A percentile compares a stretch with the other conserved stretches of the same genome.
Evolutionary conservation across 2,888 invertebrate species (phyloP).

Genomic region (Heliconius erato): DNA sequence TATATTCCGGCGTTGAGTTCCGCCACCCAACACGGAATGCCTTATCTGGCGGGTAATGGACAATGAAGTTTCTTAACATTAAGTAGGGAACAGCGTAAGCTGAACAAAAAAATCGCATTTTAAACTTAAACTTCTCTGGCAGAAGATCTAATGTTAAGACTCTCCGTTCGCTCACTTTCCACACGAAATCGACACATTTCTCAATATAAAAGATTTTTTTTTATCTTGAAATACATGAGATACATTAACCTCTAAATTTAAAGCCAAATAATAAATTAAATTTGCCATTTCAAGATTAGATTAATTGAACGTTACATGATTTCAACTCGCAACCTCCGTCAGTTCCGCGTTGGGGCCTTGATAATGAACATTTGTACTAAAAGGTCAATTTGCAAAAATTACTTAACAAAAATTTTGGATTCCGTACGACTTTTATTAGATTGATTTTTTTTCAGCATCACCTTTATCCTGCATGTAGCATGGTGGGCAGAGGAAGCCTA

Average conservation of each 20-base stretch:
- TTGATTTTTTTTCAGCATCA: no score
- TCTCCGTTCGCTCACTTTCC: no score
- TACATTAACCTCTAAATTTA: neutral
- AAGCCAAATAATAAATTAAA: neutral
- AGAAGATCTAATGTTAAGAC: no score
- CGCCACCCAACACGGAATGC: no score
- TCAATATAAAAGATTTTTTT: no score
- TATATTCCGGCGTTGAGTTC: no score
- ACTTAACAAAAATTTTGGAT: neutral
- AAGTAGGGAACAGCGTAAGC: no score
- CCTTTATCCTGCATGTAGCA: neutral
- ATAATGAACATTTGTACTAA: neutral
- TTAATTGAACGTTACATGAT: neutral
- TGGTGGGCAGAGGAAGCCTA: neutral
- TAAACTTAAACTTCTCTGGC: no score
- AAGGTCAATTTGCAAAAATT: neutral
- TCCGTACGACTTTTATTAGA: neutral
- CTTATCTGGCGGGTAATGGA: no score
- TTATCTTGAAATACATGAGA: no score
- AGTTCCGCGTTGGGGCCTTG: neutral
- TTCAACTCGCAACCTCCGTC: conserved; percentile 2
- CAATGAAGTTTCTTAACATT: no score
- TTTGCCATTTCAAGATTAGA: neutral
- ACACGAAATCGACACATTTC: neutral
- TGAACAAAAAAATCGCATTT: no score